These are phyloP conservation scores for Archilochus colubris DNA, from an alignment of 2,113 vertebrate species.

Conservation along the genomic window DNA sequence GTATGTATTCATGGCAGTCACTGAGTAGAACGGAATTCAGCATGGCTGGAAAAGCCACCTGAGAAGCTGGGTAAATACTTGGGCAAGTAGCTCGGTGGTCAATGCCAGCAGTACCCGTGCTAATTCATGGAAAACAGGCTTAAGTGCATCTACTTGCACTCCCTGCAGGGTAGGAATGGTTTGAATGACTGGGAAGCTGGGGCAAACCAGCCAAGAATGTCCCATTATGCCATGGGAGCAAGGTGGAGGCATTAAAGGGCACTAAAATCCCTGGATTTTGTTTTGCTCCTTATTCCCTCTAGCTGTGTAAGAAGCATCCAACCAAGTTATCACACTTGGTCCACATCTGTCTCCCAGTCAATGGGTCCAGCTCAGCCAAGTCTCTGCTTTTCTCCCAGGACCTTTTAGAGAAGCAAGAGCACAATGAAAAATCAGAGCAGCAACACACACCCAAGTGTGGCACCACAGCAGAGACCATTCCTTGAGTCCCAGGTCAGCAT, in stretches of 20 bases:
- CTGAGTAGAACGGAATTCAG: conserved; percentile 34
- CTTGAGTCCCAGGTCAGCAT: conserved; percentile 4
- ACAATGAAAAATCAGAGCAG: conserved; percentile 9
- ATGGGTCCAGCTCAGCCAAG: neutral
- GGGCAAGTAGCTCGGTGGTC: neutral
- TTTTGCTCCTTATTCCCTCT: neutral
- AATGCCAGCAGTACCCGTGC: neutral
- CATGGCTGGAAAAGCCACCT: conserved; percentile 39
- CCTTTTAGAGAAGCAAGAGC: neutral
- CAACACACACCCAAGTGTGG: neutral
- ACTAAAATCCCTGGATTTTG: neutral
- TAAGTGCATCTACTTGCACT: neutral
- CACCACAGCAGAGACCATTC: neutral
- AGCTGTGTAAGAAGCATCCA: neutral
- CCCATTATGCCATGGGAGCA: rapidly evolving
- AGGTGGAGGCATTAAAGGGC: neutral
- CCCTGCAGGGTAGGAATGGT: neutral
- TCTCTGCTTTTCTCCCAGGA: neutral
- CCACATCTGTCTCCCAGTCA: neutral
- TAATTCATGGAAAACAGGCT: conserved; percentile 1
- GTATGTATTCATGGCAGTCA: neutral
- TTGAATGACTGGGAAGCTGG: neutral
- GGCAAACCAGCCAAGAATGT: too few relatives aligned
- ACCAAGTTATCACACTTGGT: neutral
- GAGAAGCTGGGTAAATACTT: conserved; percentile 29